A percentile compares a stretch with the other conserved stretches of the same genome.
Evolutionary conservation across 92 coral and sea anemone species (phyloP).

Genomic region (Umimayanthus kanabou): DNA sequence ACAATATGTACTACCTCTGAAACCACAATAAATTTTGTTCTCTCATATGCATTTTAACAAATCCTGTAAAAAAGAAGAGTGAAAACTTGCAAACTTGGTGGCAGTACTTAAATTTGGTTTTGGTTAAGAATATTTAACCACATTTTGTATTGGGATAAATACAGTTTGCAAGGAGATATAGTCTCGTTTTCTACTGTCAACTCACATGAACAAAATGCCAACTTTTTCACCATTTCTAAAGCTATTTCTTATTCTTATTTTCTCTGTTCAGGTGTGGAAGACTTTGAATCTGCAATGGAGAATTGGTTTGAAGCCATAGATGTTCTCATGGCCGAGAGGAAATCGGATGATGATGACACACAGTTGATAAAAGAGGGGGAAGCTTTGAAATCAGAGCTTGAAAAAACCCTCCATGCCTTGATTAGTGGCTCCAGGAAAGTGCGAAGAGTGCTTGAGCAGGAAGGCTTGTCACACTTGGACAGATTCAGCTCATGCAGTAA

Average conservation of each 20-base stretch:
- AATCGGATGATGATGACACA: conserved; percentile 28
- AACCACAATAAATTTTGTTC: no score
- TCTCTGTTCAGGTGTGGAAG: conserved; percentile 62
- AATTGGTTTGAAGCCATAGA: conserved; percentile 80
- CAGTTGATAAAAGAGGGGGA: conserved; percentile 20
- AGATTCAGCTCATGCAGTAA: conserved; percentile 49
- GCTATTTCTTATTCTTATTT: not conserved
- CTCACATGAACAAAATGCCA: no score
- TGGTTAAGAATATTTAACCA: no score
- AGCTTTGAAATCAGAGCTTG: conserved; percentile 53
- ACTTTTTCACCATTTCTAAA: not conserved
- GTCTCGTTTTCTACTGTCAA: no score
- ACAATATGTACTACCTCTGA: no score
- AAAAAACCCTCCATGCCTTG: conserved; percentile 55
- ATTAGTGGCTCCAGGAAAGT: conserved; percentile 65
- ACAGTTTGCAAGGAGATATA: no score
- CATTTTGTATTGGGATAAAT: no score
- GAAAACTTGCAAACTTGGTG: no score
- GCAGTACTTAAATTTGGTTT: no score
- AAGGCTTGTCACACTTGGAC: conserved; percentile 54
- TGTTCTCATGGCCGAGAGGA: conserved; percentile 48
- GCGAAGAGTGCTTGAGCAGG: conserved; percentile 60
- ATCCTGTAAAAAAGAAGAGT: no score
- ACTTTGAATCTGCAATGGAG: conserved; percentile 80
- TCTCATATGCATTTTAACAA: no score